Evolutionary conservation across 2,888 invertebrate genomes (phyloP), one percentile per base, ranked within the genome.

Genomic region (Napeogenes inachia): DNA sequence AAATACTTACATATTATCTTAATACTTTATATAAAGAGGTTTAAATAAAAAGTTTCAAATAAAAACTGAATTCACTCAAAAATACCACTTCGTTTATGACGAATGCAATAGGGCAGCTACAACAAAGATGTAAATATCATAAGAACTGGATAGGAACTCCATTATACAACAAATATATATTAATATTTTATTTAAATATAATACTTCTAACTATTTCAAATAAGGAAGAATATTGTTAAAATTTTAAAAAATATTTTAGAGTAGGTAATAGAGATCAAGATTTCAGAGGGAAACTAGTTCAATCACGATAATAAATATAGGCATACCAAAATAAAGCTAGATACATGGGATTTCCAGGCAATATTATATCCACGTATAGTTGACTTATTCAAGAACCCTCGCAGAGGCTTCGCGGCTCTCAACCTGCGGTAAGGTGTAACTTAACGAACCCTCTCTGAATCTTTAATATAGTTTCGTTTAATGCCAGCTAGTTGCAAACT

Each of bases 401-500:
- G 80, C 80, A 78, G 83, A 83, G 80, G 82, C 81, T 80, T 74
- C 79, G 76, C 77, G 77, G 74, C 80, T 71, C 77, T 81, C 81
- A 80, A 84, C 83, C 83, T 85, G 88, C 80, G 89, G 89, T 88
- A 82, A 84, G 81, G 84, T 85, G 85, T 85, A 89, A 88, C 85
- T 86, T 87, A 88, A 87, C 88, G 87, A 86, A 87, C 85, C 85
- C 85, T 75, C 78, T 66, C 73, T 90, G 88, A 87, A 90, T 90
- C 82, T 87, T 90, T 89, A 85, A 90, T 87, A 84, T 75, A 83
- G 80, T 86, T 88, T 85, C 85, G 81, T 87, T 89, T 89, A 89
- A 88, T 86, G 82, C 78, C 73, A 79, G 78, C 80, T 85, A 85
- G 81, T 84, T 84, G 77, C 75, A 71, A 80, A 84, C 80, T 82